Evolutionary conservation across 2,888 invertebrate species (phyloP).

Genomic region (Ectropis crepuscularia): DNA sequence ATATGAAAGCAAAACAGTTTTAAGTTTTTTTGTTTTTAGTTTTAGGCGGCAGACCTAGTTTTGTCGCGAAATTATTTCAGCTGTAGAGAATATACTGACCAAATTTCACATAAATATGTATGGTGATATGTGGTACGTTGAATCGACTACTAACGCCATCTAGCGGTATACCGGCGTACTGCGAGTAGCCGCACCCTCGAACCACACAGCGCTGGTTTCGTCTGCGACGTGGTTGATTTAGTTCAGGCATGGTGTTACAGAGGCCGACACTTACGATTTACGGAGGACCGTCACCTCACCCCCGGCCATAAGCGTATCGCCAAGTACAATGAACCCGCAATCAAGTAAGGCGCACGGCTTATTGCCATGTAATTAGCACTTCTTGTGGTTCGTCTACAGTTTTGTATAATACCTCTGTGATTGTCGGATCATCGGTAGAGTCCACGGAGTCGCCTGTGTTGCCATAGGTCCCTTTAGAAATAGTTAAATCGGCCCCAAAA

Average conservation of each 20-base stretch:
- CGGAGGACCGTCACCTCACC: constrained; percentile 59
- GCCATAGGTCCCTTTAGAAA: no score
- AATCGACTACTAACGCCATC: neutral
- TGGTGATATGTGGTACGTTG: no score
- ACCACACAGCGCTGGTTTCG: no score
- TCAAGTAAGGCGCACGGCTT: constrained; percentile 62
- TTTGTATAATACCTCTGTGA: constrained; percentile 3
- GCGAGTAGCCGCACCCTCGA: neutral
- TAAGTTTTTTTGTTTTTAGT: no score
- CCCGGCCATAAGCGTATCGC: constrained; percentile 57
- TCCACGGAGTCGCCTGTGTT: neutral
- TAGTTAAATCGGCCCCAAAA: no score
- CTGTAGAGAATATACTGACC: no score
- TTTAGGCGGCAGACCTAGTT: no score
- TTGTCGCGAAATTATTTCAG: no score
- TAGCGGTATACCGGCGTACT: neutral
- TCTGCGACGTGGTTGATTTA: constrained; percentile 2
- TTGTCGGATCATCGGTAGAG: constrained; percentile 5
- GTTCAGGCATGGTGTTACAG: constrained; percentile 59
- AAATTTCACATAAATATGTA: no score
- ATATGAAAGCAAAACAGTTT: no score
- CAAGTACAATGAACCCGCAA: constrained; percentile 54
- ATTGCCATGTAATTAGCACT: constrained; percentile 34
- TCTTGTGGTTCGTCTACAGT: constrained; percentile 17
- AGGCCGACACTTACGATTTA: constrained; percentile 58